Conservation (phyloP, 2,113 vertebrate species). For the Gymnobelideus leadbeateri region DNA sequence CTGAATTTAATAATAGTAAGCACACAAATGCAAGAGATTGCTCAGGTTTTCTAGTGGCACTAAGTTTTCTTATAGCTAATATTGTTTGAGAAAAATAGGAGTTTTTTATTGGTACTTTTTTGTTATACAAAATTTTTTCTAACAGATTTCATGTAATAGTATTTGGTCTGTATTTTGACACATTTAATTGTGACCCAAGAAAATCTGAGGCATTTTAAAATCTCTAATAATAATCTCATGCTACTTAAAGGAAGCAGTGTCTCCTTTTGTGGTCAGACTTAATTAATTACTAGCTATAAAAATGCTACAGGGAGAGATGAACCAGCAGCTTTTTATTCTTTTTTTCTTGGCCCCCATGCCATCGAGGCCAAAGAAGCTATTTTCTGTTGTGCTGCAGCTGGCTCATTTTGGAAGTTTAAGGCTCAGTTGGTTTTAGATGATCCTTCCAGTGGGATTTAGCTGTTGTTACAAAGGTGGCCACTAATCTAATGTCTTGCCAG, state of each 20-base stretch:
- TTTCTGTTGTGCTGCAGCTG: neutral
- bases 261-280: neutral
- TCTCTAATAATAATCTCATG: neutral
- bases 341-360: neutral
- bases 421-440: neutral
- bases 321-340: neutral
- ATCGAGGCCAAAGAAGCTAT: neutral
- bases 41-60: neutral
- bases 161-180: neutral
- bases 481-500: neutral
- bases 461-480: neutral
- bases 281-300: conserved; percentile 10
- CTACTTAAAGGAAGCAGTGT: neutral
- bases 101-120: neutral
- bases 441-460: neutral
- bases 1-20: neutral
- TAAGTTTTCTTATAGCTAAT: neutral
- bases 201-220: neutral
- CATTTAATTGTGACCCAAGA: neutral
- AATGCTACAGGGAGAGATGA: conserved; percentile 34
- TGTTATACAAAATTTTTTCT: neutral
- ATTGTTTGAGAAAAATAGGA: neutral
- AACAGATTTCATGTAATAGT: neutral
- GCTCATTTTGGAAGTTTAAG: neutral
- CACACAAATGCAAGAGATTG: neutral